These are phyloP conservation scores for Porites rus DNA, from an alignment of 92 coral and sea anemone species.

Conservation along the genomic window DNA sequence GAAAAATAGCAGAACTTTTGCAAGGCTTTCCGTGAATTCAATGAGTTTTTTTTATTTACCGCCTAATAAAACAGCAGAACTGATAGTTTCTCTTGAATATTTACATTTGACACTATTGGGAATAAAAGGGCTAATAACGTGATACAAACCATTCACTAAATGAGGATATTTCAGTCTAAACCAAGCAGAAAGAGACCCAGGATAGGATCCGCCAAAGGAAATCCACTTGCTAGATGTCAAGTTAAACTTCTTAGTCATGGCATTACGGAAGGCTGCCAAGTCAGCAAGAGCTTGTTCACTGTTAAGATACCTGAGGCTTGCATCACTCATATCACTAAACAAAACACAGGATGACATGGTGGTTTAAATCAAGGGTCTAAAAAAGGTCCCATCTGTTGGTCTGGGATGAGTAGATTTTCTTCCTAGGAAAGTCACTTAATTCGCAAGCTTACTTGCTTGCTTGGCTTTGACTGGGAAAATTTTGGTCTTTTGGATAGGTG, in stretches of 20 bases:
- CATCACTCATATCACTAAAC: constrained; percentile 88
- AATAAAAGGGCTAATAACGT: background rate
- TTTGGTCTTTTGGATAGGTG: too few species aligned
- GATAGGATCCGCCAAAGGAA: constrained; percentile 99
- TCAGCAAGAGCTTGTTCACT: constrained; percentile 98
- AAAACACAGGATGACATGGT: background rate
- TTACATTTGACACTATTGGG: background rate
- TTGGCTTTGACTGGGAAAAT: too few species aligned
- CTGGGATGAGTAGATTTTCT: too few species aligned
- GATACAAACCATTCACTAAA: constrained; percentile 81
- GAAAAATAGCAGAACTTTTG: too few species aligned
- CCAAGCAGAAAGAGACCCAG: constrained; percentile 99
- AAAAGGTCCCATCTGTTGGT: too few species aligned
- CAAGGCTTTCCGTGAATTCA: too few species aligned
- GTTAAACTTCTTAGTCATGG: constrained; percentile 85
- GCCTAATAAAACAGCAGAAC: too few species aligned
- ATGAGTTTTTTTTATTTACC: too few species aligned
- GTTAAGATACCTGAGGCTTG: constrained; percentile 85
- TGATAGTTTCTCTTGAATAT: too few species aligned
- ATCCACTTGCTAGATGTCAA: constrained; percentile 89
- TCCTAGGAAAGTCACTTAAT: too few species aligned
- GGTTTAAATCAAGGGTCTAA: too few species aligned
- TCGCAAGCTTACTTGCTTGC: too few species aligned
- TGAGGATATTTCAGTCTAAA: constrained; percentile 96
- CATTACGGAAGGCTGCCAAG: constrained; percentile 89